Percentiles rank a stretch among this genome's conserved stretches.
Evolutionary conservation across 2,888 invertebrate species (phyloP).

Genomic region (Pherbina coryleti): DNA sequence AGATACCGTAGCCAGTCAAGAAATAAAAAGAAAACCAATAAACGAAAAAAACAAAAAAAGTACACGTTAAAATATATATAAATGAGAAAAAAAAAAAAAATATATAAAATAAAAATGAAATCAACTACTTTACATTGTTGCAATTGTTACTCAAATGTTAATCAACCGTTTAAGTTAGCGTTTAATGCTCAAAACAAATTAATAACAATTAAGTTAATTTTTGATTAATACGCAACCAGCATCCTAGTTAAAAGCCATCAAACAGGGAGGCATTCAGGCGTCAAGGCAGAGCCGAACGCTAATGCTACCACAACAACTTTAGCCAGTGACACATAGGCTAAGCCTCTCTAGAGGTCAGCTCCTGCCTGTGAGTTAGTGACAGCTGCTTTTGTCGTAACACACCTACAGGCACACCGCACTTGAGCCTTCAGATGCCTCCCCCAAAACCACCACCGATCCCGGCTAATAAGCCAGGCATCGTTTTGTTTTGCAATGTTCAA

Average conservation of each 20-base stretch:
- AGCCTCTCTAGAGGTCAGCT: too few species aligned
- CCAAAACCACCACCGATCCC: constrained; percentile 29
- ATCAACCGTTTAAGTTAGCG: constrained; percentile 14
- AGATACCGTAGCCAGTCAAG: constrained; percentile 10
- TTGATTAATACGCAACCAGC: constrained; percentile 50
- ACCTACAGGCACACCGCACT: neutral
- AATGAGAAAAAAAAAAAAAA: neutral
- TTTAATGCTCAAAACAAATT: constrained; percentile 20
- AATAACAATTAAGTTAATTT: constrained; percentile 14
- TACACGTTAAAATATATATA: neutral
- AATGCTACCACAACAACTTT: neutral
- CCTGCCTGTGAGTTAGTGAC: too few species aligned
- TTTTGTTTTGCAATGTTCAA: constrained; percentile 15
- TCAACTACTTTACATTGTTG: constrained; percentile 24
- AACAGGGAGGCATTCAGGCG: constrained; percentile 34
- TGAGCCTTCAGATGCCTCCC: constrained; percentile 2
- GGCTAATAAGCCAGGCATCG: neutral
- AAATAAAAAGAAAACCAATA: neutral
- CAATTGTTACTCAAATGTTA: constrained; percentile 26
- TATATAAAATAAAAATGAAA: neutral
- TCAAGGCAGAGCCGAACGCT: neutral
- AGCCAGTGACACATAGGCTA: too few species aligned
- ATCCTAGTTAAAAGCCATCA: constrained; percentile 54
- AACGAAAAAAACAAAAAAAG: neutral
- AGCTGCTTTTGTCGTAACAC: too few species aligned